phyloP scores from a whole-genome alignment of 2,888 invertebrate species.

The Argynnis bischoffii region DNA sequence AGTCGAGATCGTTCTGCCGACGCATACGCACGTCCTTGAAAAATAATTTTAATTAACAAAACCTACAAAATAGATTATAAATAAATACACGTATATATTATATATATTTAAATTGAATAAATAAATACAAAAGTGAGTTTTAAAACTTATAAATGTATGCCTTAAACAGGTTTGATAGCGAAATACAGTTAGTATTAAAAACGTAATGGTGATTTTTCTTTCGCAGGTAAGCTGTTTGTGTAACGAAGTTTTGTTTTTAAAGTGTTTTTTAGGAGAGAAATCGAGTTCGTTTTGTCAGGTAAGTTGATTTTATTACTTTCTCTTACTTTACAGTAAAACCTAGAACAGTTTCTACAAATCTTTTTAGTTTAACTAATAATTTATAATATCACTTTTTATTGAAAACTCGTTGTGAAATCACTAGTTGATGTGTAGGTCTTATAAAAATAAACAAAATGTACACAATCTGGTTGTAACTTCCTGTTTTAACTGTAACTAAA shows the following conservation, averaged over 20 bases:
- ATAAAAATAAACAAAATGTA: slow-evolving; percentile 19
- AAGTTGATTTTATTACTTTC: slow-evolving; percentile 58
- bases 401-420: slow-evolving; percentile 21
- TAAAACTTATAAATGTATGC: slow-evolving; percentile 9
- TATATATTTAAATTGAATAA: slow-evolving; percentile 10
- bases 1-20: slow-evolving; percentile 54
- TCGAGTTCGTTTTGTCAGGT: slow-evolving; percentile 58
- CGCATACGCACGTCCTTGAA: slow-evolving; percentile 47
- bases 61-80: slow-evolving; percentile 25
- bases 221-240: slow-evolving; percentile 59
- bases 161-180: slow-evolving; percentile 58
- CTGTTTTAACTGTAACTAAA: background rate
- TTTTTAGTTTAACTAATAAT: background rate
- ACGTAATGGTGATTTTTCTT: slow-evolving; percentile 58
- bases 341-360: slow-evolving; percentile 1
- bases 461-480: slow-evolving; percentile 1
- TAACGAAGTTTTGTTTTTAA: slow-evolving; percentile 52
- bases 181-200: slow-evolving; percentile 72
- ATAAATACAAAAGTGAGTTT: slow-evolving; percentile 25
- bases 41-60: slow-evolving; percentile 21
- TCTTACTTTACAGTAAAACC: slow-evolving; percentile 48
- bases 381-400: slow-evolving; percentile 4
- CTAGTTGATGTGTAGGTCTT: slow-evolving; percentile 9
- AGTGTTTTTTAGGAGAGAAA: slow-evolving; percentile 58
- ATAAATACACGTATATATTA: slow-evolving; percentile 37